These are phyloP conservation scores for Agrotis ipsilon DNA, from an alignment of 2,888 invertebrate genomes.

Conservation along the genomic window DNA sequence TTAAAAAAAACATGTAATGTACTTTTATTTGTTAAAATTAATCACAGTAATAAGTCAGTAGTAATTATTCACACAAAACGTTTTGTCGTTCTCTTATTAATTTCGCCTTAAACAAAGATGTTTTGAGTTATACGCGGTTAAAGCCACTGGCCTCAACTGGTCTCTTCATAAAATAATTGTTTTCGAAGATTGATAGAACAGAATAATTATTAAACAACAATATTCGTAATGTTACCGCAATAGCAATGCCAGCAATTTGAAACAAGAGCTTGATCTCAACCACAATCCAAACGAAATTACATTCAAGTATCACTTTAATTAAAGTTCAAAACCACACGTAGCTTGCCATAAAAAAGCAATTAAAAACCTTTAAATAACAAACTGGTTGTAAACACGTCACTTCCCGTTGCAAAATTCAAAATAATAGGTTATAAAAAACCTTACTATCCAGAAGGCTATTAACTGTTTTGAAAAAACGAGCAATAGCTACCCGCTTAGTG, in stretches of 20 bases:
- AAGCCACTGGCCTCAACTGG: too few species aligned
- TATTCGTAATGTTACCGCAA: too few species aligned
- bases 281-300: neutral
- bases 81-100: too few species aligned
- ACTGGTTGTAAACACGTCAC: conserved; percentile 1
- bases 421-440: conserved; percentile 30
- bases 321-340: neutral
- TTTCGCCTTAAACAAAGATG: too few species aligned
- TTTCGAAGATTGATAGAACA: too few species aligned
- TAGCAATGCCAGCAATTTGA: neutral
- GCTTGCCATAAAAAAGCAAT: conserved; percentile 1
- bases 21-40: too few species aligned
- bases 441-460: conserved; percentile 65
- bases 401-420: conserved; percentile 30
- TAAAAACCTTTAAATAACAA: conserved; percentile 20
- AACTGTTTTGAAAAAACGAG: conserved; percentile 73
- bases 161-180: too few species aligned
- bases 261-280: neutral
- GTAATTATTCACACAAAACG: too few species aligned
- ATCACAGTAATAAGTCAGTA: too few species aligned
- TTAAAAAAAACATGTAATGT: too few species aligned
- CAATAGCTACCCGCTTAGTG: conserved; percentile 72
- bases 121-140: too few species aligned
- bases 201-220: too few species aligned
- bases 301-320: neutral